Evolutionary conservation across 2,888 invertebrate genomes (phyloP), one percentile per base, ranked within the genome.

Genomic region (Drosophila neonasuta): DNA sequence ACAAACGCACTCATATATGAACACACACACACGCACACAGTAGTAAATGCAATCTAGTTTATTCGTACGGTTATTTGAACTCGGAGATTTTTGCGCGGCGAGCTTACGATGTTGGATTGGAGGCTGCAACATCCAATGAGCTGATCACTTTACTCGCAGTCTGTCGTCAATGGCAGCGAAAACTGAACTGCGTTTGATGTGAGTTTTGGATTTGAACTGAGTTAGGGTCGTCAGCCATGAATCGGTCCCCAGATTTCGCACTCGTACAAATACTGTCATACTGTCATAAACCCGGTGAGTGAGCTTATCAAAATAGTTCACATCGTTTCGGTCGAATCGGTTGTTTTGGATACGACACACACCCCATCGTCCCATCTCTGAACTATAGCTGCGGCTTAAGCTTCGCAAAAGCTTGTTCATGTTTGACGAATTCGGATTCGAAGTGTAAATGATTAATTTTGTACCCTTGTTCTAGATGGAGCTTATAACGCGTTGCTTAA

Each of bases 11-110:
- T 11, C 11, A 34, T 1, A 34, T 11, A 15, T 20, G 17, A 24
- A 68, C 49, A 59, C 29, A 60, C 45, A 50, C 30, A 54, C 8
- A 51, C 52, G 49, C 39, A 74, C 30, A 64, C 56, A 42, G 51
- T 30, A 34, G 36, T 60, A 76, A 67, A 63, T 67, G 74, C 86
- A 81, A 81, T 81, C 83, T 85, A 85, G 83, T 85, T 85, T 82
- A 84, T 62, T 68, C 76, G 50, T 75, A 68, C 75, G 82, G 71
- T 74, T 80, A 80, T 80, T 81, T 85, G 68, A 80, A 80, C 80
- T 82, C 75, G 71, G 79, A 81, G 74, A 64, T 69, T 80, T 65
- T 65, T 62, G 70, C 65, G 62, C 69, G 66, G 24, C 54, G 49
- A 67, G 74, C 74, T 66, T 64, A 61, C 50, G 65, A 69, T 69